Percentiles rank a stretch among this genome's conserved stretches.
Evolutionary conservation across 2,888 invertebrate genomes (phyloP).

Genomic region (Frankliniella intonsa): DNA sequence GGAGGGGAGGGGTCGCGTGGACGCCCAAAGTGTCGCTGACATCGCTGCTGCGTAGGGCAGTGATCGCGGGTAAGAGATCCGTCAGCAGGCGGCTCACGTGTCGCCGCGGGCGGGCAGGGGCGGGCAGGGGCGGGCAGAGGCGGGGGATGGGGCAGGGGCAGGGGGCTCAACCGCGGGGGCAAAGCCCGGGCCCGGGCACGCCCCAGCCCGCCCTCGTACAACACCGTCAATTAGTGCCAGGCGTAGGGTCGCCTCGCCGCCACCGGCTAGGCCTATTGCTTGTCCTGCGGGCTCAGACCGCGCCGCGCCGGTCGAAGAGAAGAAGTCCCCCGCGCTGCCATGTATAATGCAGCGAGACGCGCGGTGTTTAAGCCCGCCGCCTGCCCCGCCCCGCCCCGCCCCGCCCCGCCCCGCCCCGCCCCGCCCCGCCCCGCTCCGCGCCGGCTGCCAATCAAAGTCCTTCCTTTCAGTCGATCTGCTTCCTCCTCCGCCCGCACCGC

Average conservation of each 20-base stretch:
- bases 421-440: background rate
- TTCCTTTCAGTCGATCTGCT: too few relatives aligned
- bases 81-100: slow-evolving; percentile 18
- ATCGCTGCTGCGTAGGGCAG: background rate
- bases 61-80: background rate
- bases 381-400: background rate
- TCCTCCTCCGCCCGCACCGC: background rate
- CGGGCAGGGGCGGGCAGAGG: too few relatives aligned
- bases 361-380: background rate
- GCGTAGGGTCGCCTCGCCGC: background rate
- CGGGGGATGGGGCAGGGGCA: too few relatives aligned
- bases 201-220: too few relatives aligned
- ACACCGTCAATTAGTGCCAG: too few relatives aligned
- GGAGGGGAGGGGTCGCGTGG: background rate
- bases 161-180: too few relatives aligned
- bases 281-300: background rate
- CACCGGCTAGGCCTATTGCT: background rate
- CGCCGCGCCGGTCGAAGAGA: background rate
- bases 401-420: background rate
- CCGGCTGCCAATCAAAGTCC: too few relatives aligned
- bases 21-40: background rate
- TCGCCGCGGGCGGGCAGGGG: background rate
- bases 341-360: background rate
- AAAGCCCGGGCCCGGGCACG: too few relatives aligned
- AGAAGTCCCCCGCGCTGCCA: background rate